These are phyloP conservation scores for Forficula auricularia DNA, from an alignment of 1,140 invertebrate genomes.

Conservation along the genomic window DNA sequence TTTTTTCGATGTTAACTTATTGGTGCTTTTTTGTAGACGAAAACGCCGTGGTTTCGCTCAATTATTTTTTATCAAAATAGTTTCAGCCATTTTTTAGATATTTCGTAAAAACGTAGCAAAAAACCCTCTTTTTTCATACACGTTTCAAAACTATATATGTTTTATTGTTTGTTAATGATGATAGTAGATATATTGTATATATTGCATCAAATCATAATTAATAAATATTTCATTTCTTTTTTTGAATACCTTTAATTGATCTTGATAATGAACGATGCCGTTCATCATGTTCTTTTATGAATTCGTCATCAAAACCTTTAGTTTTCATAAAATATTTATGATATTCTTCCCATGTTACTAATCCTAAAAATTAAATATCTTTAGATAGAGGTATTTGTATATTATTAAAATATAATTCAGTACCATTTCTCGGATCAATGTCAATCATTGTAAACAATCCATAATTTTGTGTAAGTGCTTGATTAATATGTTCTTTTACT, in stretches of 20 bases:
- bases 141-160: no score
- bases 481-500: constrained; percentile 55
- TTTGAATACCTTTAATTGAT: constrained; percentile 27
- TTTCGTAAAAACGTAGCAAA: no score
- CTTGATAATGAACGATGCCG: constrained; percentile 36
- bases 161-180: no score
- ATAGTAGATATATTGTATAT: no score
- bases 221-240: no score
- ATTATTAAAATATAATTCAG: neutral
- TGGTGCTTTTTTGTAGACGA: no score
- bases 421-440: constrained; percentile 51
- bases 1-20: no score
- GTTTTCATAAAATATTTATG: constrained; percentile 49
- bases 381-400: neutral
- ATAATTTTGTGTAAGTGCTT: constrained; percentile 51
- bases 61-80: no score
- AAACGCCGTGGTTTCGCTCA: no score
- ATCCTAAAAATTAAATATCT: constrained; percentile 28
- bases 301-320: constrained; percentile 42
- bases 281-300: constrained; percentile 43
- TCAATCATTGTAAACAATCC: constrained; percentile 54
- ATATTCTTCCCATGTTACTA: constrained; percentile 64
- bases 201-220: no score
- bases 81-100: no score
- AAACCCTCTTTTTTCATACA: no score